Evolutionary conservation across 2,797 vertebrate species (phyloP).

Genomic region (Salarias fasciatus): DNA sequence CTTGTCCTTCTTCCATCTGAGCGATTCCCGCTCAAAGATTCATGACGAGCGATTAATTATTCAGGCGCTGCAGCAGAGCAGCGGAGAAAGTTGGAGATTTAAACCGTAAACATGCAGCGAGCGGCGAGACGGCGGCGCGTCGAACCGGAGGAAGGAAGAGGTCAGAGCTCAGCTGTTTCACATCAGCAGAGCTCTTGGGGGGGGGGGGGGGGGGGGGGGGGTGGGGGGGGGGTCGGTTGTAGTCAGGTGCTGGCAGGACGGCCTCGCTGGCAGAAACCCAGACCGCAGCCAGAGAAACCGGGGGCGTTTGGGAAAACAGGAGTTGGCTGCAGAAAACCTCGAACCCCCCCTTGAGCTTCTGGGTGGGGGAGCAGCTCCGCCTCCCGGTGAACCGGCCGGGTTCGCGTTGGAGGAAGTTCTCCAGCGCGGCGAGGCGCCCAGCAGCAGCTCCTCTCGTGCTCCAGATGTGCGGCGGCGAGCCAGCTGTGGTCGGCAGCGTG

Average conservation of each 20-base stretch:
- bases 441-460: no score
- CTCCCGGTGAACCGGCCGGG: no score
- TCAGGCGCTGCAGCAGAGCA: constrained; percentile 70
- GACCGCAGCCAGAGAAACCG: constrained; percentile 9
- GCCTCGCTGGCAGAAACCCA: no score
- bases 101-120: constrained; percentile 38
- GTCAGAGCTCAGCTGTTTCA: constrained; percentile 21
- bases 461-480: no score
- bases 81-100: constrained; percentile 48
- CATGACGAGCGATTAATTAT: constrained; percentile 78
- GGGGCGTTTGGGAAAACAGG: neutral
- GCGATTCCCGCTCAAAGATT: constrained; percentile 74
- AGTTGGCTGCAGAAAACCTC: no score
- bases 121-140: constrained; percentile 35
- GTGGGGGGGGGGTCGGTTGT: neutral
- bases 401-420: no score
- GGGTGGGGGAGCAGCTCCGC: no score
- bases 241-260: neutral
- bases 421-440: no score
- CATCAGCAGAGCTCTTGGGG: neutral
- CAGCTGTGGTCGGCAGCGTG: no score
- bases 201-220: neutral
- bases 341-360: no score
- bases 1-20: constrained; percentile 50
- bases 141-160: neutral